Base-by-base conservation (phyloP, 2,113 vertebrate species). In the Entomyzon cyanotis region DNA sequence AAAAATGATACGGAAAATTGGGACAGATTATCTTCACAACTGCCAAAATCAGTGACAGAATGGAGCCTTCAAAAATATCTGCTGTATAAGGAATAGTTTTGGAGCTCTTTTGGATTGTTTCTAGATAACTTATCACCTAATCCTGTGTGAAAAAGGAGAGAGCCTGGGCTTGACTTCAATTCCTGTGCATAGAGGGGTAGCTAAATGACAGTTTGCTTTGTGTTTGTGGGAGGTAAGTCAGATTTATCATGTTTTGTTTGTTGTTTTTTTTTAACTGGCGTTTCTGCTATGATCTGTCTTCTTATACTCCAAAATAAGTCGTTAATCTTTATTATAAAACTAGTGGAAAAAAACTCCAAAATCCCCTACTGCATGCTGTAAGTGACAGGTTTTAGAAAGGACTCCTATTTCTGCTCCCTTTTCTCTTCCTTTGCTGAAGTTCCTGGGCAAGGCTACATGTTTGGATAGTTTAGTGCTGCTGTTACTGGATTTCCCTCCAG, bases 101-200 rank as follows among this genome's bases (percentile, higher is more conserved):
- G 92, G 93, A 96, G 47, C n/a, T 81, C 50, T 69, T 90, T 37
- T 60, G 68, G 28, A 41, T 93, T 91, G 89, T 86, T 96, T 91
- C 83, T 95, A 87, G 91, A 15, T 77, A 96, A 77, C n/a, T 95
- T 96, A 77, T 39, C 91, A 90, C 82, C 94, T 93, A 95, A 94
- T 95, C 64, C 91, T 64, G 9, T 94, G 69, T 91, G 87, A 91
- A 80, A 94, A 87, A 80, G 30, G 87, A 95, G 85, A 91, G 90
- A 96, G 76, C 90, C 90, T 94, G 79, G 79, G 87, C 73, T 94
- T 75, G 89, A 86, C 75, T 95, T 96, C 86, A 96, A 62, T 87
- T 95, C 46, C n/a, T 84, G 1, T 84, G 73, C 88, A 79, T 31
- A 69, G 47, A 75, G 77, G 39, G 53, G 20, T 90, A 77, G 44